phyloP scores from a whole-genome alignment of 2,113 vertebrate species.

The Prionailurus viverrinus region DNA sequence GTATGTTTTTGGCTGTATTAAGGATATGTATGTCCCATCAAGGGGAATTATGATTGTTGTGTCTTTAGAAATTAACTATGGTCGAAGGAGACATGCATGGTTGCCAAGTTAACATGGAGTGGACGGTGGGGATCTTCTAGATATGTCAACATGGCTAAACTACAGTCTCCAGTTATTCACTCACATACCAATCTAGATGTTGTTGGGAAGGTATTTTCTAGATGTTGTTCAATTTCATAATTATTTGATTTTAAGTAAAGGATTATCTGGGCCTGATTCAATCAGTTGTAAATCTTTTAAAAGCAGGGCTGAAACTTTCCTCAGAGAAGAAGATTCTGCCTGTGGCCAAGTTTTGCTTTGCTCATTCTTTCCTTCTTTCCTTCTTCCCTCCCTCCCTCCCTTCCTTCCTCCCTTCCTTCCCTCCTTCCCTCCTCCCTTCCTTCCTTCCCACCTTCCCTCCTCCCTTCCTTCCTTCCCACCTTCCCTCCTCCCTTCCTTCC shows the following conservation, averaged over 20 bases:
- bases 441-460: background rate
- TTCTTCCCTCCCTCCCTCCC: too few relatives aligned
- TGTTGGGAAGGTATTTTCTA: background rate
- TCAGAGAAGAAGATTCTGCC: background rate
- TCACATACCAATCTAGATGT: background rate
- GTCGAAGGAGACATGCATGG: background rate
- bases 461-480: too few relatives aligned
- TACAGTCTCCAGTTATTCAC: too few relatives aligned
- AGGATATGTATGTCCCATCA: background rate
- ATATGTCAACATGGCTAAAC: background rate
- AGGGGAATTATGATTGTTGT: background rate
- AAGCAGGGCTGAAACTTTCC: background rate
- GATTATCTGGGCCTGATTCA: background rate
- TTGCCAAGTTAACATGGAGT: background rate
- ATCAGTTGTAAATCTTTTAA: background rate
- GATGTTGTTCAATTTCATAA: background rate
- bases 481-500: too few relatives aligned
- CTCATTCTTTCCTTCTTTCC: too few relatives aligned
- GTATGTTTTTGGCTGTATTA: background rate
- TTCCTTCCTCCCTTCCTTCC: fast-evolving
- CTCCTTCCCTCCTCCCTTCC: too few relatives aligned
- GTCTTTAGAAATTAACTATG: background rate
- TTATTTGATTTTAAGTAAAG: background rate
- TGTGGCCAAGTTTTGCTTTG: background rate
- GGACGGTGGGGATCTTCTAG: background rate